phyloP scores from a whole-genome alignment of 2,888 invertebrate species.

The Agriopis marginaria region DNA sequence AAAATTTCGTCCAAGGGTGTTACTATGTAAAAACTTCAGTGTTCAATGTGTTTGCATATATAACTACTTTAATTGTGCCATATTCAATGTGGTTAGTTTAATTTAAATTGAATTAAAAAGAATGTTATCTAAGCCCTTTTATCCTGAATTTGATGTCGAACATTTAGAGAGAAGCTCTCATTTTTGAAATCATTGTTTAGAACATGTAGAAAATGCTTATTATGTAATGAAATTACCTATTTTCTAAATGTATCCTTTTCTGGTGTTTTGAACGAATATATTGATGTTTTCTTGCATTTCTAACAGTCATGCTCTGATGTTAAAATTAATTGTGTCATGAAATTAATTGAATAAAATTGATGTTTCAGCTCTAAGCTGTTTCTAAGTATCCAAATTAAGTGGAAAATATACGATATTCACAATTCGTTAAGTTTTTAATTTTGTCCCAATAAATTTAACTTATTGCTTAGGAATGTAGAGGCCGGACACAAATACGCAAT shows the following conservation, averaged over 20 bases:
- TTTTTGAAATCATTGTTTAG: conserved; percentile 30
- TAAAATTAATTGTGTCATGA: conserved; percentile 25
- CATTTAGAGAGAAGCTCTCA: conserved; percentile 52
- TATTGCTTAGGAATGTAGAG: conserved; percentile 7
- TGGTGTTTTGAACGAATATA: conserved; percentile 62
- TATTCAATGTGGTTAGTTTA: conserved; percentile 57
- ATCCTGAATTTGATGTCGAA: conserved; percentile 21
- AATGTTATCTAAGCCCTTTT: conserved; percentile 16
- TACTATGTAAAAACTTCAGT: conserved; percentile 36
- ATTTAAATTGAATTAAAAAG: conserved; percentile 31
- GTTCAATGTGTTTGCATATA: conserved; percentile 42
- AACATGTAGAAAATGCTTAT: conserved; percentile 46
- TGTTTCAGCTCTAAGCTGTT: conserved; percentile 78
- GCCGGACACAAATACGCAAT: background rate
- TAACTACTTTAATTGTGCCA: conserved; percentile 54
- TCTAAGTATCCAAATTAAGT: conserved; percentile 44
- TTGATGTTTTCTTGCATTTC: conserved; percentile 45
- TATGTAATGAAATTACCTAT: conserved; percentile 61
- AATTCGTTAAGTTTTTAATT: conserved; percentile 26
- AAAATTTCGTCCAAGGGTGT: background rate
- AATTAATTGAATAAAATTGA: conserved; percentile 45
- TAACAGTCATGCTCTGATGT: conserved; percentile 22
- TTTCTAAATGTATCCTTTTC: conserved; percentile 45
- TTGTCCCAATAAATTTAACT: conserved; percentile 1
- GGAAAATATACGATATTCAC: conserved; percentile 39